These are phyloP conservation scores for Hirtodrosophila trivittata DNA, from an alignment of 2,888 invertebrate genomes.

Conservation along the genomic window DNA sequence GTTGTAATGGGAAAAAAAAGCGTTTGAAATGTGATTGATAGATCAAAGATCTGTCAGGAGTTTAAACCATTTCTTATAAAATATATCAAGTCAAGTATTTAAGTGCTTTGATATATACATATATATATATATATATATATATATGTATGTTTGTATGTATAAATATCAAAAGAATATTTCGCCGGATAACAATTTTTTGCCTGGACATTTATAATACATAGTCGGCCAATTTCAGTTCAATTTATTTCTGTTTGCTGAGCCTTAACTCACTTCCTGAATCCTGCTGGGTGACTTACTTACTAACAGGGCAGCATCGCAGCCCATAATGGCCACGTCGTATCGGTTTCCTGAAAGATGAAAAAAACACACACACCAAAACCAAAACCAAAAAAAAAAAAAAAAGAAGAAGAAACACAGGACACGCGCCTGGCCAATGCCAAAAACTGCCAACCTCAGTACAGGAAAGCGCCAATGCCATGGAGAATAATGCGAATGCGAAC, in stretches of 20 bases:
- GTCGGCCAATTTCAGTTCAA: slow-evolving; percentile 58
- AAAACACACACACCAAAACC: slow-evolving; percentile 19
- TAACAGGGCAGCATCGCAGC: slow-evolving; percentile 56
- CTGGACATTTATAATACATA: slow-evolving; percentile 51
- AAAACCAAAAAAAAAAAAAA: slow-evolving; percentile 1
- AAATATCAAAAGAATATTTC: background rate
- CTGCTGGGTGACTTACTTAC: slow-evolving; percentile 66
- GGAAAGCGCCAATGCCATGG: slow-evolving; percentile 64
- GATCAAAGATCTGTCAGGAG: background rate
- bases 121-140: too few species aligned
- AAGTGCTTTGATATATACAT: too few species aligned
- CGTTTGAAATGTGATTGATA: background rate
- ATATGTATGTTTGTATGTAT: background rate
- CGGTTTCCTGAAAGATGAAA: slow-evolving; percentile 70
- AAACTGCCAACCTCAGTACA: slow-evolving; percentile 52
- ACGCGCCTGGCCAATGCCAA: slow-evolving; percentile 50
- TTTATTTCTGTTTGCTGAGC: slow-evolving; percentile 60
- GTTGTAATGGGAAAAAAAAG: background rate
- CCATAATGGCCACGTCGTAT: slow-evolving; percentile 72
- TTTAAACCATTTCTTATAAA: too few species aligned
- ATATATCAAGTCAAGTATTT: too few species aligned
- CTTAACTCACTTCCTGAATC: slow-evolving; percentile 60
- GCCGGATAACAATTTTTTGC: slow-evolving; percentile 10
- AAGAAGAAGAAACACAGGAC: slow-evolving; percentile 39
- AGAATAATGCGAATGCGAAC: slow-evolving; percentile 72